Evolutionary conservation across 2,797 vertebrate species (phyloP), one percentile per base, ranked within the genome.

Genomic region (Zalophus californianus): DNA sequence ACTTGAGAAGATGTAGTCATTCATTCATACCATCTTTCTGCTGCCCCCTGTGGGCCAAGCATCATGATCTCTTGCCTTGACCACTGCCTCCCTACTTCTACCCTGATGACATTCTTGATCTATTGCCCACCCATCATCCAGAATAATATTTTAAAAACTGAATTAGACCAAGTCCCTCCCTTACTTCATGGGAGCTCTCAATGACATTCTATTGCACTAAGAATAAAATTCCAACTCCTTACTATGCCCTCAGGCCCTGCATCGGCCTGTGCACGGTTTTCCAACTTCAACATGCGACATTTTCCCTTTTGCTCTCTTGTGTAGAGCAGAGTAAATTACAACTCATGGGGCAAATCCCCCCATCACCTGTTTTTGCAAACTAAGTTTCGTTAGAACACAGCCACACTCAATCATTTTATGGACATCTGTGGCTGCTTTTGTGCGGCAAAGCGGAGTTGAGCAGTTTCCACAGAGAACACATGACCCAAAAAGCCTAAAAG

Each of bases 101-200:
- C 25, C n/a, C 14, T 7, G 44, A 78, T 48, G 29, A 18, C 35
- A 38, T 86, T 95, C 89, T 75, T 90, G 62, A 91, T 38, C 2
- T 38, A 60, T 91, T 95, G 8, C 16, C 20, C 23, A 87, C 25
- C 54, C 2, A 82, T 9, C 23, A 23, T 48, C 52, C 54, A 88
- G n/a, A 73, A 85, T 27, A 91, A 77, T 77, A 79, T 80, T 78
- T 96, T 92, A 3, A 84, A 91, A 94, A 80, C 27, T 89, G 85
- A 91, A 86, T 91, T 86, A 93, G 3, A 79, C 72, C 6, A 77
- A 89, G 21, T 73, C 20, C 90, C 27, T 64, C 23, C 8, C 35
- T 75, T 91, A 77, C 15, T 87, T 75, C 84, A 54, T 25, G 16
- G 48, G 62, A 2, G 18, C 50, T 75, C 20, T 92, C 27, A 38